A percentile compares a stretch with the other conserved stretches of the same genome.
These are phyloP conservation scores for Enteromius fasciolatus DNA, from an alignment of 2,797 vertebrate species.

Conservation along the genomic window DNA sequence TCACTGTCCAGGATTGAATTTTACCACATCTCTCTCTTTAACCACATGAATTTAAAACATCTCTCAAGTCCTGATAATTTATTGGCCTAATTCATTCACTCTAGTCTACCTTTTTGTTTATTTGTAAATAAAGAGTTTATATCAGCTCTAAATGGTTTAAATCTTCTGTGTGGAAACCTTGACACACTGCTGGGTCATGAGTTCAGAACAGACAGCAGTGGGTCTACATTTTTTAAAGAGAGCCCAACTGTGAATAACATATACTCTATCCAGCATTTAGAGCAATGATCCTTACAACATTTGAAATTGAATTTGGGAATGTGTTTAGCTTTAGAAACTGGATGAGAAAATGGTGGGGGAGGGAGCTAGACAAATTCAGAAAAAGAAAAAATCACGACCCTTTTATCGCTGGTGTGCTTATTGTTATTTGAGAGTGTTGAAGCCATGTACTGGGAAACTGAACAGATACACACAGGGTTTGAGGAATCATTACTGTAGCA, in stretches of 20 bases:
- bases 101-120: no score
- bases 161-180: neutral
- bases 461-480: neutral
- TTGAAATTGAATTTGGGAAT: conserved; percentile 4
- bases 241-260: neutral
- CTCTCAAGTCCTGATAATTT: no score
- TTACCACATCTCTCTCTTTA: no score
- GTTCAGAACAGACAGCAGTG: neutral
- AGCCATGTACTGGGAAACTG: neutral
- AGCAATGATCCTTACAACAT: neutral
- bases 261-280: neutral
- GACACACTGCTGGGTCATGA: neutral
- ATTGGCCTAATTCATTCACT: no score
- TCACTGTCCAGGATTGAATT: neutral
- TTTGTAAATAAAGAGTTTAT: neutral
- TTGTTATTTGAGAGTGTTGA: conserved; percentile 71
- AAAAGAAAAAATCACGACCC: conserved; percentile 61
- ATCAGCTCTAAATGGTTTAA: neutral
- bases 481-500: neutral
- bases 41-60: no score
- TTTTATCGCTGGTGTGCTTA: neutral
- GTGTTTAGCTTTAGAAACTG: conserved; percentile 8
- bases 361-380: neutral
- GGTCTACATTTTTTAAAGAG: neutral
- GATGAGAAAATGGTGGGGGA: conserved; percentile 8